A percentile compares a stretch with the other conserved stretches of the same genome.
phyloP scores from a whole-genome alignment of 2,888 invertebrate species.

The Lordiphosa andalusiaca region DNA sequence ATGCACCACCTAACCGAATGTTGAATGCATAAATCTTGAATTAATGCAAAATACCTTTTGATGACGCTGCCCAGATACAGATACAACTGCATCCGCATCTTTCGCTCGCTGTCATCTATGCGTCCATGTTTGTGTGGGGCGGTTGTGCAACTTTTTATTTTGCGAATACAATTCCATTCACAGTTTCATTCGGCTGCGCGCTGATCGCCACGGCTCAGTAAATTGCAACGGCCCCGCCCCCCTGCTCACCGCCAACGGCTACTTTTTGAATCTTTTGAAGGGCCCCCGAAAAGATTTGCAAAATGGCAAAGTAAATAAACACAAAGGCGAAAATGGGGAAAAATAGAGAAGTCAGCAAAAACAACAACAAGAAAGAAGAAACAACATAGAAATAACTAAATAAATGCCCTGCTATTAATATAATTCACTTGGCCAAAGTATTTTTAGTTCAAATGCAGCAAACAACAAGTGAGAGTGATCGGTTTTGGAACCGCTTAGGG shows the following conservation, averaged over 20 bases:
- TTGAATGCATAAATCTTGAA: constrained; percentile 77
- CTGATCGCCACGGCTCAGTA: constrained; percentile 71
- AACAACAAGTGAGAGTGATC: constrained; percentile 47
- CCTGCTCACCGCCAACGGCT: constrained; percentile 27
- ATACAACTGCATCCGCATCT: constrained; percentile 46
- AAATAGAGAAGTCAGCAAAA: constrained; percentile 1
- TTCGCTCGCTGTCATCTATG: constrained; percentile 5
- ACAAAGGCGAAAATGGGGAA: constrained; percentile 47
- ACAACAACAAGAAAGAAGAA: constrained; percentile 29
- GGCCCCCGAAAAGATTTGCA: constrained; percentile 46
- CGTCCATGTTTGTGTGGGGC: constrained; percentile 10
- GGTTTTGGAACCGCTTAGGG: constrained; percentile 4
- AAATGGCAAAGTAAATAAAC: constrained; percentile 73
- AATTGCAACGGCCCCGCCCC: constrained; percentile 50
- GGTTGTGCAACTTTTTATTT: constrained; percentile 56
- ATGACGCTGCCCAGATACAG: constrained; percentile 61
- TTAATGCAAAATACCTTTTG: constrained; percentile 76
- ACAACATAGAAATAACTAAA: constrained; percentile 65
- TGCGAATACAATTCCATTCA: constrained; percentile 69
- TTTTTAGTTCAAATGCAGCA: constrained; percentile 63
- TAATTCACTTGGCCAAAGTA: constrained; percentile 77
- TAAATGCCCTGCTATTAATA: constrained; percentile 78
- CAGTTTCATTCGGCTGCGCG: constrained; percentile 52
- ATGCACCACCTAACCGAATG: constrained; percentile 66
- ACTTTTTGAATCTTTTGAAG: constrained; percentile 72